These are phyloP conservation scores for Phalera bucephala DNA, from an alignment of 2,888 invertebrate species.

Conservation along the genomic window DNA sequence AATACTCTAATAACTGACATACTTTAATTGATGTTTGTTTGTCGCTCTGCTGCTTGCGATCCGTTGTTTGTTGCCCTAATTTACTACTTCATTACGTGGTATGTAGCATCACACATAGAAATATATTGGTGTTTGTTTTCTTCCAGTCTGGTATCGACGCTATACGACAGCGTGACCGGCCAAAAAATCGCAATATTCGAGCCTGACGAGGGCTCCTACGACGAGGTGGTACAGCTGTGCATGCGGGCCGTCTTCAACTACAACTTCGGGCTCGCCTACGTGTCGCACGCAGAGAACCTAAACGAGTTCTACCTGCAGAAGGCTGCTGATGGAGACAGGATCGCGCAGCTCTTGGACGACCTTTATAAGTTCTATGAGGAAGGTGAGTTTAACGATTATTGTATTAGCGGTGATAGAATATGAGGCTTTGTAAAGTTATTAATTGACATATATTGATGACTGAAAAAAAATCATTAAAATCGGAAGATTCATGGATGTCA, in stretches of 20 bases:
- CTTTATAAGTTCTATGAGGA: conserved; percentile 82
- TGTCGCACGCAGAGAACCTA: conserved; percentile 83
- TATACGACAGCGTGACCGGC: conserved; percentile 81
- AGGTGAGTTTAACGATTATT: conserved; percentile 46
- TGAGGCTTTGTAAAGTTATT: too few species aligned
- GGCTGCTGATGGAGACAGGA: conserved; percentile 64
- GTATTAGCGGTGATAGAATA: too few species aligned
- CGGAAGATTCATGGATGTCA: too few species aligned
- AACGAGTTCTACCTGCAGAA: conserved; percentile 86
- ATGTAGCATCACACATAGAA: too few species aligned
- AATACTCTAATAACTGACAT: too few species aligned
- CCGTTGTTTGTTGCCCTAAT: too few species aligned
- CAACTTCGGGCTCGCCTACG: conserved; percentile 80
- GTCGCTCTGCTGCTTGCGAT: too few species aligned
- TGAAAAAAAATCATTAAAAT: too few species aligned
- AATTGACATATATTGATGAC: too few species aligned
- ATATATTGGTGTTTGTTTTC: not conserved
- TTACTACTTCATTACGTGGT: too few species aligned
- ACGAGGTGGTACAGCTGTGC: conserved; percentile 80
- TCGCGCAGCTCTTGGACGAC: conserved; percentile 81
- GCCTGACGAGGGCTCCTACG: conserved; percentile 80
- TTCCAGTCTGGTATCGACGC: conserved; percentile 85
- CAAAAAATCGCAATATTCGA: conserved; percentile 73
- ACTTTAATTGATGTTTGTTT: too few species aligned
- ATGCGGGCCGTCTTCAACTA: conserved; percentile 84